Conservation (phyloP, 2,113 vertebrate genomes). For the Carassius auratus region DNA sequence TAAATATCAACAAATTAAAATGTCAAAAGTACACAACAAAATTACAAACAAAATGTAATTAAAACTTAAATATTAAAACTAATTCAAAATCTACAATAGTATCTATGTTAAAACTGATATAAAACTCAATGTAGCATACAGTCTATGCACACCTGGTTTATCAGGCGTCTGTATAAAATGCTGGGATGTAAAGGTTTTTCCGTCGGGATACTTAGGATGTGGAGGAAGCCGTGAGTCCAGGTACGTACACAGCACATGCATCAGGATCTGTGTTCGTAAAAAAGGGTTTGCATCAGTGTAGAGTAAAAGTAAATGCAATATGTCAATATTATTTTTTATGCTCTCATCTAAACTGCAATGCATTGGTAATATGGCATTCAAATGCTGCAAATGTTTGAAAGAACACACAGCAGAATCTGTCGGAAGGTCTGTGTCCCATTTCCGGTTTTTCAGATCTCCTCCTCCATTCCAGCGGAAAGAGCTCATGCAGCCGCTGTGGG, state of each 20-base stretch:
- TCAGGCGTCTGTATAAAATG: conserved; percentile 75
- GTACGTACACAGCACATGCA: conserved; percentile 81
- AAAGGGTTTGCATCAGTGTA: background rate
- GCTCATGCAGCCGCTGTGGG: conserved; percentile 97
- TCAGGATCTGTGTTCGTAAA: conserved; percentile 81
- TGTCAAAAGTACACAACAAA: too few species aligned
- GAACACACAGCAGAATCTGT: conserved; percentile 89
- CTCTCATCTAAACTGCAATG: background rate
- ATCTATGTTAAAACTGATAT: too few species aligned
- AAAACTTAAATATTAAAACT: too few species aligned
- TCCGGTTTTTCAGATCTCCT: conserved; percentile 89
- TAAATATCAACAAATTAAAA: too few species aligned
- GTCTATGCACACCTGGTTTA: too few species aligned
- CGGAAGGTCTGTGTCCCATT: conserved; percentile 95
- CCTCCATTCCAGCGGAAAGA: conserved; percentile 93
- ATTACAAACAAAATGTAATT: too few species aligned
- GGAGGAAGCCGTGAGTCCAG: too few species aligned
- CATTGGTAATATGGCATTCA: background rate
- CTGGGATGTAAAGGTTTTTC: conserved; percentile 95
- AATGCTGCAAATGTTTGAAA: background rate
- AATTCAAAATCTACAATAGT: too few species aligned
- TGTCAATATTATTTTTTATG: background rate
- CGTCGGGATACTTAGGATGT: conserved; percentile 88
- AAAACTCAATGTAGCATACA: too few species aligned
- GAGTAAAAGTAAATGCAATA: background rate